Conservation (phyloP, 2,113 vertebrate species). For the Spea bombifrons region DNA sequence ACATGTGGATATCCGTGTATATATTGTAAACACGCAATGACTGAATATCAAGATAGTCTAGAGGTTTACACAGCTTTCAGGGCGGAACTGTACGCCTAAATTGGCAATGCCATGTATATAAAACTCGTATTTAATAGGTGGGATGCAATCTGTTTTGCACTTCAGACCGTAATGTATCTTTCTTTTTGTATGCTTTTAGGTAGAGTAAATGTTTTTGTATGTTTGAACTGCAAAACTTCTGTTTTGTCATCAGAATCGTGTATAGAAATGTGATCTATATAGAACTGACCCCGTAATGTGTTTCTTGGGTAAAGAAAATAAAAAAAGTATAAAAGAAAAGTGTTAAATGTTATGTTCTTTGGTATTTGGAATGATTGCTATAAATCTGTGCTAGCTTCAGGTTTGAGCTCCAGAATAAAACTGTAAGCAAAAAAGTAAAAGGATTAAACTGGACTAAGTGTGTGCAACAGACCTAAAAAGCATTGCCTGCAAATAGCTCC, state of each 20-base stretch:
- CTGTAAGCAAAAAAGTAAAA: no score
- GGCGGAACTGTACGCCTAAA: background rate
- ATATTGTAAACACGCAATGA: background rate
- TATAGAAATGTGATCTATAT: conserved; percentile 34
- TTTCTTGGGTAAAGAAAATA: conserved; percentile 20
- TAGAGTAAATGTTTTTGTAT: conserved; percentile 30
- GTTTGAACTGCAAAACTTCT: background rate
- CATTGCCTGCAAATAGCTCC: no score
- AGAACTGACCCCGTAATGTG: conserved; percentile 3
- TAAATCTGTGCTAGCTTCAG: no score
- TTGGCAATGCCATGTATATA: conserved; percentile 9
- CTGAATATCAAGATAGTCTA: no score
- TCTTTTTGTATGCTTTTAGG: conserved; percentile 26
- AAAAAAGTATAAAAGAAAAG: background rate
- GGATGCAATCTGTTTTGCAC: conserved; percentile 27
- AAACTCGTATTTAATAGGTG: background rate
- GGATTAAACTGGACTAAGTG: no score
- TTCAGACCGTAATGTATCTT: conserved; percentile 6
- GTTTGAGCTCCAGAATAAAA: no score
- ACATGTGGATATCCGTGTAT: background rate
- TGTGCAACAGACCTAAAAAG: no score
- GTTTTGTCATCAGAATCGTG: conserved; percentile 26
- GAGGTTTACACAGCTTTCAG: background rate
- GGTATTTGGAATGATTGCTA: no score
- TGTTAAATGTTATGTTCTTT: no score